These are phyloP conservation scores for Umimayanthus chanpuru DNA, from an alignment of 92 coral and sea anemone genomes.

Conservation along the genomic window DNA sequence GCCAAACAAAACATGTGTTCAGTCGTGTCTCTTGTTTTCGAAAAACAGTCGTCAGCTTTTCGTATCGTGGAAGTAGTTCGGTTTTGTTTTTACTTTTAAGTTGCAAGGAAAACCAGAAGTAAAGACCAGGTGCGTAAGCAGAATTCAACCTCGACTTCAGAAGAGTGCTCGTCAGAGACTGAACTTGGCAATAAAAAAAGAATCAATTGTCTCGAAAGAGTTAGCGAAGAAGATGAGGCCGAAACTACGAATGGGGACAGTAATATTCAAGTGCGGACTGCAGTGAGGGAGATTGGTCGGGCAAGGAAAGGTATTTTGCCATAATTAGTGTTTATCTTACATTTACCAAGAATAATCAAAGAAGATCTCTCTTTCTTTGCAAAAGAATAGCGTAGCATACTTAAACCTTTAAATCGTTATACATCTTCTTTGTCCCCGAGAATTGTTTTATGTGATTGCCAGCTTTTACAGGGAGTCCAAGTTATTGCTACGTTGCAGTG, in stretches of 20 bases:
- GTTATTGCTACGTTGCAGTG: no score
- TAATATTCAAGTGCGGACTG: background rate
- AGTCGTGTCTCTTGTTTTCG: background rate
- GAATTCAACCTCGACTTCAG: conserved; percentile 8
- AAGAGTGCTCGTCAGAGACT: background rate
- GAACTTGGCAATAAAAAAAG: background rate
- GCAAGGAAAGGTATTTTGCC: conserved; percentile 9
- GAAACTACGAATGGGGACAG: background rate
- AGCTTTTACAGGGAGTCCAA: no score
- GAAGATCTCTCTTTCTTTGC: no score
- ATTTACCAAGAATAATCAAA: background rate
- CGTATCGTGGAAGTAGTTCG: no score
- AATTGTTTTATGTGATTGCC: no score
- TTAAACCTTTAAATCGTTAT: no score
- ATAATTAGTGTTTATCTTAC: no score
- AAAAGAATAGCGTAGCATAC: no score
- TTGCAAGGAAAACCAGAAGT: background rate
- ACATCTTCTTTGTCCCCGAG: no score
- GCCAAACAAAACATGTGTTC: background rate
- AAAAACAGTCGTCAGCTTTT: background rate
- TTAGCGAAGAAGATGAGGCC: background rate
- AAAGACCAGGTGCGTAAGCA: background rate
- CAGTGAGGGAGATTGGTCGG: background rate
- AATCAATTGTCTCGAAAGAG: background rate
- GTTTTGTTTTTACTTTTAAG: background rate